phyloP scores from a whole-genome alignment of 2,113 vertebrate species.

The Pseudorasbora parva region DNA sequence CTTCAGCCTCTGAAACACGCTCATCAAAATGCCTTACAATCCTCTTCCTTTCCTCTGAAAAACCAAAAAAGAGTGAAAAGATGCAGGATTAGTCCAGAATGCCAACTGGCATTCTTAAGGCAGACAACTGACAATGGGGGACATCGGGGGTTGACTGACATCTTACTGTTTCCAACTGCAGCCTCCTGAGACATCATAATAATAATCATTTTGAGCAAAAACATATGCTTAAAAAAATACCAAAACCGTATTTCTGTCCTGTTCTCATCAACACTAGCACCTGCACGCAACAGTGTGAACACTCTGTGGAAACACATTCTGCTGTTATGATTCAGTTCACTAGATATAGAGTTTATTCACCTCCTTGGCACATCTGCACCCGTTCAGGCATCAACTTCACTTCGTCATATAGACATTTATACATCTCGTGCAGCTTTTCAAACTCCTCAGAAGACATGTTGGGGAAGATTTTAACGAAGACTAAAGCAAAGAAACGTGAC shows the following conservation, averaged over 20 bases:
- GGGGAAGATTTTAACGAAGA: not conserved
- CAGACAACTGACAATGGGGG: not conserved
- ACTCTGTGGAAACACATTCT: not conserved
- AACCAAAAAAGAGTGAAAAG: conserved; percentile 23
- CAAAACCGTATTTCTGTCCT: not conserved
- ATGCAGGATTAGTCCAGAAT: too few relatives aligned
- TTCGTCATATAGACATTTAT: conserved; percentile 79
- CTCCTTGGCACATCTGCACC: conserved; percentile 75
- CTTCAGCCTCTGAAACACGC: conserved; percentile 88
- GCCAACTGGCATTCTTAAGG: too few relatives aligned
- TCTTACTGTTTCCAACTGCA: too few relatives aligned
- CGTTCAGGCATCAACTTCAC: conserved; percentile 79
- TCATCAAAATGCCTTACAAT: conserved; percentile 89
- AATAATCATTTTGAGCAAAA: not conserved
- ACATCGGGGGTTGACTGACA: too few relatives aligned
- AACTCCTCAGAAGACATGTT: conserved; percentile 88
- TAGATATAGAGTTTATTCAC: conserved; percentile 66
- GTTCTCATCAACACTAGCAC: not conserved
- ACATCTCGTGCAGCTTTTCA: conserved; percentile 92
- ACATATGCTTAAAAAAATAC: not conserved
- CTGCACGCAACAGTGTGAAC: too few relatives aligned
- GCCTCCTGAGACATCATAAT: not conserved
- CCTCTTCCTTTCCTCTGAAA: conserved; percentile 91
- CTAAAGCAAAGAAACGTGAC: not conserved
- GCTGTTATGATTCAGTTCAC: not conserved